phyloP scores from a whole-genome alignment of 2,888 invertebrate species.

The Tetragnatha montana region DNA sequence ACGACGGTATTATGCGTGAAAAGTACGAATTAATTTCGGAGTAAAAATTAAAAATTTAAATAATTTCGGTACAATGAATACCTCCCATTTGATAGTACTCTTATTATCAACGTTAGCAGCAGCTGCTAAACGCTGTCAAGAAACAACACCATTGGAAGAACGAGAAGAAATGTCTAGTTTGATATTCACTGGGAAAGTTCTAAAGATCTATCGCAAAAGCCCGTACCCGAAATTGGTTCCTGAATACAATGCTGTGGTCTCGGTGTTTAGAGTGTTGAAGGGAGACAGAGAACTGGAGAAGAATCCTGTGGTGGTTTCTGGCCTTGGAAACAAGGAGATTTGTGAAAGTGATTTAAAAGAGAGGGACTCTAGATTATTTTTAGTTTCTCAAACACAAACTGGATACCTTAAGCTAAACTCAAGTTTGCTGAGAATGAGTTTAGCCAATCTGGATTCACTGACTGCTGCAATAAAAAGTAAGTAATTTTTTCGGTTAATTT shows the following conservation, averaged over 20 bases:
- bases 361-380: constrained; percentile 76
- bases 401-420: constrained; percentile 75
- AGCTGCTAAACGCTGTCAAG: constrained; percentile 14
- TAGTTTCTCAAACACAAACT: constrained; percentile 73
- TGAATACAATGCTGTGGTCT: constrained; percentile 74
- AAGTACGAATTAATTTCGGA: too few species aligned
- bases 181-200: constrained; percentile 76
- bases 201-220: constrained; percentile 73
- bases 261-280: constrained; percentile 76
- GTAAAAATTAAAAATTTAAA: too few species aligned
- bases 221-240: constrained; percentile 1
- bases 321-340: constrained; percentile 75
- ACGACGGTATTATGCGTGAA: too few species aligned
- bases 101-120: background rate
- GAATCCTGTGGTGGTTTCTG: constrained; percentile 74
- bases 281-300: constrained; percentile 72
- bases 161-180: constrained; percentile 74
- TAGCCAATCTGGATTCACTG: constrained; percentile 75
- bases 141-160: constrained; percentile 35
- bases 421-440: constrained; percentile 75
- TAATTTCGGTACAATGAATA: too few species aligned
- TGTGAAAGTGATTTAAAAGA: constrained; percentile 74
- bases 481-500: background rate
- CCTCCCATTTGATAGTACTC: too few species aligned
- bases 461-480: constrained; percentile 73